Conservation (phyloP, 2,888 invertebrate genomes). For the Lithophane socia region DNA sequence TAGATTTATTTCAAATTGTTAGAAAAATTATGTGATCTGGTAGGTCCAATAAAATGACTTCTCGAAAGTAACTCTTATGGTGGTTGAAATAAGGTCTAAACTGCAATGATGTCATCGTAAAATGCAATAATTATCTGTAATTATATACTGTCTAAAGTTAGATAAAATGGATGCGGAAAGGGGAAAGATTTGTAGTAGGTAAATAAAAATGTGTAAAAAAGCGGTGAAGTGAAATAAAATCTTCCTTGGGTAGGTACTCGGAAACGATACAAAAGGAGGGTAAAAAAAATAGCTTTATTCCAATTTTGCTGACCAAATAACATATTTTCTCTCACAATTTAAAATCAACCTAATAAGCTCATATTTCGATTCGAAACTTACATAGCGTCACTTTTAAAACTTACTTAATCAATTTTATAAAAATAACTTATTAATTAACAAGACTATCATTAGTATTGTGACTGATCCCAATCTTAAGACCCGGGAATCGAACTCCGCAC, state of each 20-base stretch:
- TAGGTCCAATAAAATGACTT: background rate
- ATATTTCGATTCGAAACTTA: background rate
- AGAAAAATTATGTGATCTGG: background rate
- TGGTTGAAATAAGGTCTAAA: background rate
- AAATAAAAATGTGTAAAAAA: no score
- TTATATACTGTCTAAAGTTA: background rate
- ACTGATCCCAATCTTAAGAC: conserved; percentile 40
- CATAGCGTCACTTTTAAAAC: conserved; percentile 21
- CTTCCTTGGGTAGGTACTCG: no score
- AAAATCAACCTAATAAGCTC: conserved; percentile 18
- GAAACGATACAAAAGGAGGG: background rate
- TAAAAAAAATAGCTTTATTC: background rate
- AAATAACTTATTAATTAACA: conserved; percentile 35
- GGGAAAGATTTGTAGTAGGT: background rate
- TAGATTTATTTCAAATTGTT: conserved; percentile 24
- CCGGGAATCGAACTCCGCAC: conserved; percentile 15
- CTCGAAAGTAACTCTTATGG: background rate
- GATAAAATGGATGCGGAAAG: background rate
- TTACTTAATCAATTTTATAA: conserved; percentile 17
- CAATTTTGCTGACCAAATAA: background rate
- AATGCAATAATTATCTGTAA: background rate
- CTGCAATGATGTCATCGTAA: background rate
- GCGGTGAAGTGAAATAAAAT: no score
- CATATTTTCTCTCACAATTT: conserved; percentile 24
- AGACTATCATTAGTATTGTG: conserved; percentile 23